Percentiles rank a stretch among this genome's conserved stretches.
Evolutionary conservation across 2,113 vertebrate species (phyloP).

Genomic region (Phasianus colchicus): DNA sequence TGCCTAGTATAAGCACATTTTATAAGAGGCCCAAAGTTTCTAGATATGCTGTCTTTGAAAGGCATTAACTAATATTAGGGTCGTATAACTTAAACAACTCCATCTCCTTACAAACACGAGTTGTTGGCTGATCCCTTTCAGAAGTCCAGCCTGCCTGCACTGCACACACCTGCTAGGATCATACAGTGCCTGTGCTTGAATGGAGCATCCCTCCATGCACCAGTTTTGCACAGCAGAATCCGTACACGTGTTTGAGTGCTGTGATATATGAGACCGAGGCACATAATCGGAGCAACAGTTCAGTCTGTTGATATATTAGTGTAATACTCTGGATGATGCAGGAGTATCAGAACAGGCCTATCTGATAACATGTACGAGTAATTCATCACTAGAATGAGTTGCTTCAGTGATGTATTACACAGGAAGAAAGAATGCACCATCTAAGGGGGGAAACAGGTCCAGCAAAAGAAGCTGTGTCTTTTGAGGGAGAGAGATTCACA

Average conservation of each 20-base stretch:
- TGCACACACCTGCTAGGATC: background rate
- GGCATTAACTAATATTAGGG: background rate
- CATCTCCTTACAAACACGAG: too few species aligned
- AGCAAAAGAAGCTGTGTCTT: background rate
- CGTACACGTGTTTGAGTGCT: background rate
- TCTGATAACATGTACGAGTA: slow-evolving; percentile 28
- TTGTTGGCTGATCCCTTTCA: background rate
- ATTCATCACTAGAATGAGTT: slow-evolving; percentile 39
- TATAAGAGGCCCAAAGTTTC: background rate
- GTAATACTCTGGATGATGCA: slow-evolving; percentile 57
- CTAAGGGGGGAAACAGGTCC: background rate
- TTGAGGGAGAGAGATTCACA: background rate
- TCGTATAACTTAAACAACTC: background rate
- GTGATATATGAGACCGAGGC: slow-evolving; percentile 2
- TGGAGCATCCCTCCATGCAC: background rate
- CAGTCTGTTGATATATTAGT: slow-evolving; percentile 38
- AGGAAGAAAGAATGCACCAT: background rate
- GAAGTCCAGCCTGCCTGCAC: background rate
- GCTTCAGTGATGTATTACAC: slow-evolving; percentile 36
- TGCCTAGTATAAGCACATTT: background rate
- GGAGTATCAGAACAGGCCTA: slow-evolving; percentile 54
- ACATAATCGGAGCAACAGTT: slow-evolving; percentile 19
- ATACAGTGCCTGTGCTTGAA: background rate
- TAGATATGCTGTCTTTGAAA: background rate
- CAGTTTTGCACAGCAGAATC: background rate